A percentile compares a stretch with the other conserved stretches of the same genome.
Conservation (phyloP, 2,888 invertebrate genomes). For the Acholoe squamosa region DNA sequence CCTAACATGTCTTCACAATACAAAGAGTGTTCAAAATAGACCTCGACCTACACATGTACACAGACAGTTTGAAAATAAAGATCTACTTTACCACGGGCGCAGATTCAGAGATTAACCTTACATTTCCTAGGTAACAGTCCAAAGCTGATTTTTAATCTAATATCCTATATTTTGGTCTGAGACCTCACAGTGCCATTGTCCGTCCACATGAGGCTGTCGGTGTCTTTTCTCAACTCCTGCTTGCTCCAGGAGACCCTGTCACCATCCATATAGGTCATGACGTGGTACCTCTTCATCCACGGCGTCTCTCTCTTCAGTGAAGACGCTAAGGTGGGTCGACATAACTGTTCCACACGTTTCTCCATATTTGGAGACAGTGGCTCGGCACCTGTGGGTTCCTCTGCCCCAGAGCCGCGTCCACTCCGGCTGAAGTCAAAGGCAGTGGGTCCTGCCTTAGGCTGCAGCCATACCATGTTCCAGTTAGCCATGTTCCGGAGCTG, state of each 20-base stretch:
- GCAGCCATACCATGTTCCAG: constrained; percentile 63
- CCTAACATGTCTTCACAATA: no score
- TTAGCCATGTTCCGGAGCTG: constrained; percentile 53
- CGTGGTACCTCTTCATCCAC: constrained; percentile 58
- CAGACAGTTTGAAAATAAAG: no score
- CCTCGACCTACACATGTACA: no score
- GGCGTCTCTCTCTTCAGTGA: constrained; percentile 58
- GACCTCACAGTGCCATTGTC: constrained; percentile 20
- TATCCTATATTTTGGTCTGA: constrained; percentile 41
- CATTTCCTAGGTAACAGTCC: no score
- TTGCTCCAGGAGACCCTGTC: constrained; percentile 77
- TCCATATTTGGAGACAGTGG: constrained; percentile 25
- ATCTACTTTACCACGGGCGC: no score
- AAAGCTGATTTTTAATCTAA: no score
- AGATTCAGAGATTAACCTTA: no score
- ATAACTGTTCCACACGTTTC: constrained; percentile 43
- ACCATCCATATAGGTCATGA: constrained; percentile 73
- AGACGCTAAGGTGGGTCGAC: constrained; percentile 33
- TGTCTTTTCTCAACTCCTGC: constrained; percentile 78
- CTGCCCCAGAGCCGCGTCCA: background rate
- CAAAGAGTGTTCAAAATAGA: no score
- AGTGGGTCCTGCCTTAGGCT: constrained; percentile 27
- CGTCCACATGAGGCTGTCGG: constrained; percentile 78
- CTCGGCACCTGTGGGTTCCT: background rate
- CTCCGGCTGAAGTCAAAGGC: constrained; percentile 38